Percentiles rank a stretch among this genome's conserved stretches.
Conservation (phyloP, 2,888 invertebrate genomes). For the Mongoloraphidia duomilia region DNA sequence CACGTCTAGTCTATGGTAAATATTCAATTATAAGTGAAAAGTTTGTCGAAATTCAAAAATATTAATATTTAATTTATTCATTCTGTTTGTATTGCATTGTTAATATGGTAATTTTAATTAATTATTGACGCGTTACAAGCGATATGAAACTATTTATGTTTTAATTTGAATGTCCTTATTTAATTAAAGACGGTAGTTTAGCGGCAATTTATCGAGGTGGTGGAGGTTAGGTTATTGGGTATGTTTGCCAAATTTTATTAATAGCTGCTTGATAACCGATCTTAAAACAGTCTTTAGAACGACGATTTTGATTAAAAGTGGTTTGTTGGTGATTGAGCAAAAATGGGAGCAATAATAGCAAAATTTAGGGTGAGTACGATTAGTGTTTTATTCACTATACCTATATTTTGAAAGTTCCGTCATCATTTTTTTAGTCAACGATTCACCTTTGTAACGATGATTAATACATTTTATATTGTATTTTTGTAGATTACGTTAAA, state of each 20-base stretch:
- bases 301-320: neutral
- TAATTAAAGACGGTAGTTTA: no score
- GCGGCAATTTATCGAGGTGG: no score
- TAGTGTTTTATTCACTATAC: slow-evolving; percentile 2
- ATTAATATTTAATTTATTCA: no score
- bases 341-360: slow-evolving; percentile 51
- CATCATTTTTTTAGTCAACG: slow-evolving; percentile 4
- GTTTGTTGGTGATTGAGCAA: slow-evolving; percentile 13
- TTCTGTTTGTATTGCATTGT: no score
- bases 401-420: slow-evolving; percentile 5
- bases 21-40: no score
- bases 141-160: no score
- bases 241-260: slow-evolving; percentile 5
- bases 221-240: no score
- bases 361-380: slow-evolving; percentile 49
- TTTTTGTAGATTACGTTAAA: slow-evolving; percentile 7
- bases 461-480: slow-evolving; percentile 2
- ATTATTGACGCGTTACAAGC: no score
- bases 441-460: neutral
- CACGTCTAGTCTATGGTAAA: no score
- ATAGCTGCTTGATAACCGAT: slow-evolving; percentile 3
- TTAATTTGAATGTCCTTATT: no score
- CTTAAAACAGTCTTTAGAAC: neutral
- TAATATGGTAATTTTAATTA: no score
- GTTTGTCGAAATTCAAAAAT: no score